Base-by-base conservation (phyloP, 1,140 invertebrate species). In the Pseudomyrmex pallidus region DNA sequence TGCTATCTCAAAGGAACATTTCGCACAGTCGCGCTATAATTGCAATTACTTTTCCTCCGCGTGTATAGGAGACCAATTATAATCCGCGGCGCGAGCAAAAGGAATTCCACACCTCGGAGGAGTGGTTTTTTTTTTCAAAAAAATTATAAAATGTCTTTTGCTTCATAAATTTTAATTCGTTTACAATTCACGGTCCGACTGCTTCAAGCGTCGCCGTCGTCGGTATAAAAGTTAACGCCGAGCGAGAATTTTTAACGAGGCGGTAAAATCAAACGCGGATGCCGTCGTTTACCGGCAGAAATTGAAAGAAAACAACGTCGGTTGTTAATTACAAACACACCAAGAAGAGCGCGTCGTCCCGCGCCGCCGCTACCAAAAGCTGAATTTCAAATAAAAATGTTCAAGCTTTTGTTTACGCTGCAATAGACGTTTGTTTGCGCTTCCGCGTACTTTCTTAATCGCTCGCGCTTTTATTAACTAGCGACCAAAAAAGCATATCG, bases 241-340 rank as follows among this genome's bases (percentile, higher is more conserved):
- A 1, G 20, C 15, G 63, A 46, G 35, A 10, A 35, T 59, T 70
- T 57, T 48, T 78, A 78, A 78, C 64, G 44, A 80, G 54, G 44
- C 8, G 22, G 25, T 57, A 48, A 78, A 78, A 78, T 15, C 17
- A 25, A 50, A 48, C 17, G 35, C 63, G n/a, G 35, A 48, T 59
- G n/a, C 15, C 52, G 15, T 10, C 76, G 12, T 59, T 59, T 70
- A 70, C 17, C 12, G 20, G 15, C 2, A 35, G 64, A 68, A 78
- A 70, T 78, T 78, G 64, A 70, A 78, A 66, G 64, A 72, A 59
- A 70, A 61, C 35, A 35, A 1, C 50, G 54, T 35, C 20, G 44
- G 10, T 25, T 68, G 76, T 59, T 70, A 70, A 78, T 78, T 78
- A 70, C 35, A 25, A 10, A 48, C 1, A 25, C 35, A 20, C n/a